phyloP scores from a whole-genome alignment of 2,113 vertebrate genomes.

The Helogale parvula region DNA sequence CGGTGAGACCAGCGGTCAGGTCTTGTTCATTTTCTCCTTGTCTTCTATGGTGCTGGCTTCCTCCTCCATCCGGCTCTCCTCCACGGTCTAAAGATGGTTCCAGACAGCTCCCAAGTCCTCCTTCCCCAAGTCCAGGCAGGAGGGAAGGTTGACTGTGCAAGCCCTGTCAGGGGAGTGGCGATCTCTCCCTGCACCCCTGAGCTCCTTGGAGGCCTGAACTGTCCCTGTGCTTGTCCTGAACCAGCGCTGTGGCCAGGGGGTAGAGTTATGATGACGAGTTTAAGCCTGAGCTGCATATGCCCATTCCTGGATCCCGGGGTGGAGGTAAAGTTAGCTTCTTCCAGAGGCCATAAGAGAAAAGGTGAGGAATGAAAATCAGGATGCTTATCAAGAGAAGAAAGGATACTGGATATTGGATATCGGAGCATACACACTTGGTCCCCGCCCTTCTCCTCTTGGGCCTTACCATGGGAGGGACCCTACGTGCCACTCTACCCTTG shows the following conservation, averaged over 20 bases:
- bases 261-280: not conserved
- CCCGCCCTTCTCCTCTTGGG: not conserved
- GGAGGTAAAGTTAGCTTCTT: not conserved
- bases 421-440: fast-evolving
- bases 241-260: not conserved
- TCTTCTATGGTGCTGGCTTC: not conserved
- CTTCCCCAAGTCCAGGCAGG: not conserved
- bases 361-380: not conserved
- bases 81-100: not conserved
- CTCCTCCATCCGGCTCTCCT: not conserved
- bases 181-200: not conserved
- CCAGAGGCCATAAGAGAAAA: not conserved
- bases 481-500: fast-evolving
- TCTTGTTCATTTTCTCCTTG: not conserved
- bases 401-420: no score
- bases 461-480: not conserved
- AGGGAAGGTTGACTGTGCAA: not conserved
- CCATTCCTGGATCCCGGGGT: not conserved
- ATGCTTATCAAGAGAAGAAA: not conserved
- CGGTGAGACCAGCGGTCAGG: not conserved
- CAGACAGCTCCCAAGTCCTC: not conserved
- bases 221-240: not conserved
- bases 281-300: not conserved
- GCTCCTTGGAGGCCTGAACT: not conserved
- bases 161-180: not conserved